phyloP scores from a whole-genome alignment of 2,888 invertebrate genomes.

The Nomada ruficornis region DNA sequence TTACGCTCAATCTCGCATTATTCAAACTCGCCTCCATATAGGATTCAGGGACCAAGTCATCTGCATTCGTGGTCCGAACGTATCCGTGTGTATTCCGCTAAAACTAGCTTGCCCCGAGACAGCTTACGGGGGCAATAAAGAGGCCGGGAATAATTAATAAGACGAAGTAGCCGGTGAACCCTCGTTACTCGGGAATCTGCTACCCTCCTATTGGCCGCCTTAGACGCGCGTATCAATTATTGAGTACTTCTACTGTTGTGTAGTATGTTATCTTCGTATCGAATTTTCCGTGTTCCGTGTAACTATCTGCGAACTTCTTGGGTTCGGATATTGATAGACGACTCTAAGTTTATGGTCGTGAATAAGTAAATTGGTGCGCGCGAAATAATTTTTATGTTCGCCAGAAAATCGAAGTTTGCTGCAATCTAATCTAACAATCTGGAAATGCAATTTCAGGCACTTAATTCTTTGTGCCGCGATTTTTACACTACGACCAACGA shows the following conservation, averaged over 20 bases:
- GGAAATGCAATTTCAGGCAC: too few relatives aligned
- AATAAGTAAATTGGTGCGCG: neutral
- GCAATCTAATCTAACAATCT: too few relatives aligned
- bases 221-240: neutral
- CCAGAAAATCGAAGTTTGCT: too few relatives aligned
- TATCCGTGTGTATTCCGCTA: neutral
- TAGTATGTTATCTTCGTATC: too few relatives aligned
- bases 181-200: neutral
- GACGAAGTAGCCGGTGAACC: slow-evolving; percentile 9
- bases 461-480: too few relatives aligned
- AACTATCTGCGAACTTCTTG: too few relatives aligned
- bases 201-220: too few relatives aligned
- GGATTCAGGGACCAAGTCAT: slow-evolving; percentile 25
- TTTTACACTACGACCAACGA: too few relatives aligned
- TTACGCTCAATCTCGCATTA: slow-evolving; percentile 40
- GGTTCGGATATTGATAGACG: neutral
- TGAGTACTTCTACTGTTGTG: neutral
- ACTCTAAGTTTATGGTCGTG: neutral
- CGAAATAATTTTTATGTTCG: too few relatives aligned
- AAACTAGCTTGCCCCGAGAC: slow-evolving; percentile 36
- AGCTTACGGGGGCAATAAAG: slow-evolving; percentile 56
- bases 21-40: slow-evolving; percentile 12
- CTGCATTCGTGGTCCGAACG: slow-evolving; percentile 30
- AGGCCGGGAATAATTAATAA: slow-evolving; percentile 67
- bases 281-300: too few relatives aligned